Evolutionary conservation across 2,888 invertebrate genomes (phyloP).

Genomic region (Metalampra italica): DNA sequence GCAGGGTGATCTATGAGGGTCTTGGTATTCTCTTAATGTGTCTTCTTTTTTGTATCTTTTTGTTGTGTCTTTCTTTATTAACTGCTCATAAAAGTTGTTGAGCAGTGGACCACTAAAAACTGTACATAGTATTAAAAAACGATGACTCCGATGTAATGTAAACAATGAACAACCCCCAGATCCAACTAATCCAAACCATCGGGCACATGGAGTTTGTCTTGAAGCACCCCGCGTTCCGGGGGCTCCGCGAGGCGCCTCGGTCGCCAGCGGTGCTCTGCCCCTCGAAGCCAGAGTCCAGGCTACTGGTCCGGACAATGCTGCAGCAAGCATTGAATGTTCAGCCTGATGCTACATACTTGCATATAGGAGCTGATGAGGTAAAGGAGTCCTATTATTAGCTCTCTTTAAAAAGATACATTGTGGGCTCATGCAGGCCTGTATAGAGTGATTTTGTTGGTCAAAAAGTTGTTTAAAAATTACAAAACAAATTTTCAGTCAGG

Average conservation of each 20-base stretch:
- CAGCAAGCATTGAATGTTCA: constrained; percentile 84
- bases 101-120: no score
- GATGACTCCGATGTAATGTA: no score
- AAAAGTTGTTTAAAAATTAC: no score
- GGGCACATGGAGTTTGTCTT: constrained; percentile 92
- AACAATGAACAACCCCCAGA: constrained; percentile 44
- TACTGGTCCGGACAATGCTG: constrained; percentile 82
- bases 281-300: constrained; percentile 79
- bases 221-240: constrained; percentile 83
- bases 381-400: constrained; percentile 6
- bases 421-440: neutral
- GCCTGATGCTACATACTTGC: constrained; percentile 81
- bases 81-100: no score
- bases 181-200: constrained; percentile 91
- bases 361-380: constrained; percentile 91
- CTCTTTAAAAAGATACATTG: neutral
- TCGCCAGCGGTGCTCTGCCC: constrained; percentile 88
- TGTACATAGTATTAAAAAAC: no score
- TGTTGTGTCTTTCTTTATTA: no score
- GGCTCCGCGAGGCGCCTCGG: constrained; percentile 80
- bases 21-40: no score
- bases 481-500: no score
- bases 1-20: no score
- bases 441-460: no score
- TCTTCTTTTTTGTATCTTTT: no score